Percentiles rank a stretch among this genome's conserved stretches.
These are phyloP conservation scores for Syngnathus floridae DNA, from an alignment of 2,113 vertebrate species.

Conservation along the genomic window DNA sequence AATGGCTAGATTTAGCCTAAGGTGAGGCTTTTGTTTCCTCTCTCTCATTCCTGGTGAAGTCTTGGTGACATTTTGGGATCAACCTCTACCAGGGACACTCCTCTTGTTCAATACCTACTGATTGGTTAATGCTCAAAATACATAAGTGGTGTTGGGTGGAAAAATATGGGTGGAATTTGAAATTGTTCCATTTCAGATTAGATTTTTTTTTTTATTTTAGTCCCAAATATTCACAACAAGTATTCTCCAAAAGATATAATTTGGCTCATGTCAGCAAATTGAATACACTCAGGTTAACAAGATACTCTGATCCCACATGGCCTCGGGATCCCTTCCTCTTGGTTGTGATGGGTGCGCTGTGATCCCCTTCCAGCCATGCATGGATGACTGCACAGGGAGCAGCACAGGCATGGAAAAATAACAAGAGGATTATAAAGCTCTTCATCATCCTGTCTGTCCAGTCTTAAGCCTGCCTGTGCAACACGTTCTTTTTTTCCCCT, in stretches of 20 bases:
- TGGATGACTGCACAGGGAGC: slow-evolving; percentile 59
- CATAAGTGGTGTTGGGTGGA: no score
- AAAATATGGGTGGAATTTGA: neutral
- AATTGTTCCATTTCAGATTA: neutral
- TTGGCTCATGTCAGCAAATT: neutral
- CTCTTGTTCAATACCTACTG: neutral
- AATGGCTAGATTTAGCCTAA: slow-evolving; percentile 50
- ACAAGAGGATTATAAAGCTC: slow-evolving; percentile 50
- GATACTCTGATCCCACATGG: slow-evolving; percentile 26
- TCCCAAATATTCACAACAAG: neutral
- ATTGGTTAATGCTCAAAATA: no score
- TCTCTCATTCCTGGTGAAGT: slow-evolving; percentile 49
- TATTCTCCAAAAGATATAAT: slow-evolving; percentile 6
- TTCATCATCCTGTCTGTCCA: slow-evolving; percentile 46
- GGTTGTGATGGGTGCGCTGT: slow-evolving; percentile 29
- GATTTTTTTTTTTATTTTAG: neutral
- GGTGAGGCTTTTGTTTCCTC: slow-evolving; percentile 57
- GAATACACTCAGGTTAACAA: slow-evolving; percentile 40
- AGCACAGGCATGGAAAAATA: slow-evolving; percentile 39
- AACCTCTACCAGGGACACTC: neutral
- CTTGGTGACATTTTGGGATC: slow-evolving; percentile 42
- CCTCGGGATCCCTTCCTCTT: slow-evolving; percentile 48
- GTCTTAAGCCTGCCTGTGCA: slow-evolving; percentile 37
- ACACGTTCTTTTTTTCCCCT: slow-evolving; percentile 3
- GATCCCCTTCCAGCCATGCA: slow-evolving; percentile 49